Evolutionary conservation across 2,888 invertebrate genomes (phyloP), one percentile per base, ranked within the genome.

Genomic region (Chloroclysta siterata): DNA sequence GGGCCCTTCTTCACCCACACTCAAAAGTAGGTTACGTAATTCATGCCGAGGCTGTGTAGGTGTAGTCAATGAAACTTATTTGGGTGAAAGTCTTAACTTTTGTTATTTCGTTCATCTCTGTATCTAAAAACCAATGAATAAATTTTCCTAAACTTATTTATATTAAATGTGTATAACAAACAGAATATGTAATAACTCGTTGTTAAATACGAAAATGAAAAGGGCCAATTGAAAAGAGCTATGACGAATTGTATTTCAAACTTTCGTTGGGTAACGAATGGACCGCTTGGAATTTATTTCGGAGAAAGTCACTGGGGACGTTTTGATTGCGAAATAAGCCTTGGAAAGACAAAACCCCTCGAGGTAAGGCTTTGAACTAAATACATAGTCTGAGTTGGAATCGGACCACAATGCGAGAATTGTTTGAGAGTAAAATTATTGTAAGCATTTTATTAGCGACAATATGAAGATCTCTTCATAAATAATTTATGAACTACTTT

Each of bases 261-360:
- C 64, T 60, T 60, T 65, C 54, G 51, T 53, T 63, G 58, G 53
- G 53, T 68, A 63, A 65, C 60, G 63, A 66, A 68, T 22, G 6
- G 47, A 22, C 11, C 59, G 58, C 57, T 48, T 56, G 61, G 63
- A 70, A 70, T 65, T 68, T 59, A 66, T 66, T 68, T 63, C 68
- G 54, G 63, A 50, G 64, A 60, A 69, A 73, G 72, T 73, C 72
- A 65, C 71, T 62, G 57, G 73, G 74, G 80, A 77, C 72, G 73
- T 71, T 72, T 77, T 80, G 80, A 82, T 83, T 80, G 77, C 74
- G 66, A 78, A 81, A 79, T 80, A 82, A 82, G 77, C 78, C 77
- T 71, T 71, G 75, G 73, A 74, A 77, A 78, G 76, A 76, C 72
- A 76, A 76, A 72, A 75, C 75, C 75, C 73, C 77, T 74, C 70